phyloP scores from a whole-genome alignment of 1,140 invertebrate species.

The Aricia agestis region DNA sequence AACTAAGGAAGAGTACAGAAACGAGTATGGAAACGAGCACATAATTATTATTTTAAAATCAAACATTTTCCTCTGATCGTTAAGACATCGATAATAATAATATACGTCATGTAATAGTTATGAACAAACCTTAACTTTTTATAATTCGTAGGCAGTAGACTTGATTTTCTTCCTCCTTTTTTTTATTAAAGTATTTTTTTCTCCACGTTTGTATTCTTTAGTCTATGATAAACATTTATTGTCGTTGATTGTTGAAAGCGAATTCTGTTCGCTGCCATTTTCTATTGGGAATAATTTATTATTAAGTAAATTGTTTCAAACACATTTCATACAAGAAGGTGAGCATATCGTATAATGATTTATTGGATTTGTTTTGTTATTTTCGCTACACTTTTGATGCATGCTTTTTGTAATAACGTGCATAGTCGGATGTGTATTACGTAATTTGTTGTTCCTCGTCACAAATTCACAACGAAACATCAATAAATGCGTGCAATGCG shows the following conservation, averaged over 20 bases:
- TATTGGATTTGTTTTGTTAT: slow-evolving; percentile 35
- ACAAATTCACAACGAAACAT: slow-evolving; percentile 56
- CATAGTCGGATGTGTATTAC: slow-evolving; percentile 56
- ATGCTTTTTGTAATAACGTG: slow-evolving; percentile 43
- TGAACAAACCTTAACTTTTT: no score
- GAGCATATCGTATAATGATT: slow-evolving; percentile 54
- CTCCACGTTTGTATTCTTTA: slow-evolving; percentile 16
- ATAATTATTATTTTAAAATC: no score
- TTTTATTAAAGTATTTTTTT: not conserved
- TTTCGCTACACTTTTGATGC: slow-evolving; percentile 43
- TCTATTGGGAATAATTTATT: slow-evolving; percentile 36
- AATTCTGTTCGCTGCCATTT: slow-evolving; percentile 71
- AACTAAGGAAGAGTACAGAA: no score
- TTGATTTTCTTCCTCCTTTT: no score
- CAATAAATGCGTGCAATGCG: slow-evolving; percentile 51
- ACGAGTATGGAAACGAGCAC: no score
- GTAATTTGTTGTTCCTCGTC: slow-evolving; percentile 70
- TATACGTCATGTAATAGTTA: no score
- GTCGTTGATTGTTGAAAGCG: slow-evolving; percentile 44
- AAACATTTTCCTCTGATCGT: no score
- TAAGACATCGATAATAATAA: no score
- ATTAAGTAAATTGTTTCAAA: slow-evolving; percentile 33
- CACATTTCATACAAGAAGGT: slow-evolving; percentile 55
- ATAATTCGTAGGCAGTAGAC: no score
- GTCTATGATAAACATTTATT: slow-evolving; percentile 34